Percentiles rank a stretch among this genome's conserved stretches.
Conservation (phyloP, 2,113 vertebrate genomes). For the Gasterosteus aculeatus region DNA sequence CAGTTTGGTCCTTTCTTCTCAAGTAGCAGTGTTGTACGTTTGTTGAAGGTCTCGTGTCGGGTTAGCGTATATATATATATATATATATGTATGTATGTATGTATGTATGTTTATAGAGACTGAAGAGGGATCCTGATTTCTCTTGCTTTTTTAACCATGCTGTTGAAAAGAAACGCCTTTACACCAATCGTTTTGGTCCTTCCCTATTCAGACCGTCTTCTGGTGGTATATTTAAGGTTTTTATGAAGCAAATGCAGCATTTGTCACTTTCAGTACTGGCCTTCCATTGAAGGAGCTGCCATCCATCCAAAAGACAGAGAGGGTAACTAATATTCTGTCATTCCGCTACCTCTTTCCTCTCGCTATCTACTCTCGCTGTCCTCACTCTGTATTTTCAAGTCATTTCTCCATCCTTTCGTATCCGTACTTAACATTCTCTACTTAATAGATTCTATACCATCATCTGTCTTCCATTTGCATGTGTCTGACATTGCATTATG, state of each 20-base stretch:
- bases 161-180: neutral
- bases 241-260: conserved; percentile 10
- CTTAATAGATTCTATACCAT: neutral
- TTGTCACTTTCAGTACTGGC: conserved; percentile 3
- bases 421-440: neutral
- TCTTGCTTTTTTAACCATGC: neutral
- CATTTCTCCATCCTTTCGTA: conserved; percentile 4
- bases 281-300: conserved; percentile 11
- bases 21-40: neutral
- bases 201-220: neutral
- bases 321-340: conserved; percentile 35
- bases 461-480: neutral
- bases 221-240: neutral
- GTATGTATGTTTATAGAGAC: too few species aligned
- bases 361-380: neutral
- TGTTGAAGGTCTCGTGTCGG: neutral
- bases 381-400: conserved; percentile 2
- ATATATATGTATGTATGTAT: too few species aligned
- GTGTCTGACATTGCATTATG: neutral
- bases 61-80: too few species aligned
- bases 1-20: neutral
- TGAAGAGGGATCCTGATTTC: too few species aligned
- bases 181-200: neutral
- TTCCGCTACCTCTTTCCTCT: neutral
- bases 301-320: conserved; percentile 14